Conservation (phyloP, 2,797 vertebrate genomes). For the Toxotes lorentzi region DNA sequence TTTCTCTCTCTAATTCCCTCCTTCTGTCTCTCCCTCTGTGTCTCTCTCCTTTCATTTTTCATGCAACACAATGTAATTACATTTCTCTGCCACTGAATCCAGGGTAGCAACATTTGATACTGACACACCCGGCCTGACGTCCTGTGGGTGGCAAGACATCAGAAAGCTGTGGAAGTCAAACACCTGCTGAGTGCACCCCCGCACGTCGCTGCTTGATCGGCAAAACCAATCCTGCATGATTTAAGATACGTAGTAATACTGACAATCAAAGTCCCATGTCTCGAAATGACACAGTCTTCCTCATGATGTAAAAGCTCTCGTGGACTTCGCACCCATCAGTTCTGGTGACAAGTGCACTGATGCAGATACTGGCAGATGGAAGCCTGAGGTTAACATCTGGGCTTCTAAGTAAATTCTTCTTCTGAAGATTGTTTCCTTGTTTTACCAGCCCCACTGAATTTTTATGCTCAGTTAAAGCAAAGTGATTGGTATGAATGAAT, state of each 20-base stretch:
- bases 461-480: conserved; percentile 3
- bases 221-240: conserved; percentile 52
- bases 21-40: conserved; percentile 3
- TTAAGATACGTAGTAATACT: conserved; percentile 46
- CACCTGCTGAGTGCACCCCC: conserved; percentile 69
- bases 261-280: conserved; percentile 61
- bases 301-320: conserved; percentile 46
- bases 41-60: conserved; percentile 58
- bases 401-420: conserved; percentile 39
- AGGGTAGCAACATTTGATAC: conserved; percentile 56
- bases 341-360: conserved; percentile 51
- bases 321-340: conserved; percentile 44
- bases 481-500: not conserved
- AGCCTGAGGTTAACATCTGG: conserved; percentile 42
- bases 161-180: conserved; percentile 63
- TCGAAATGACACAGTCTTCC: conserved; percentile 38
- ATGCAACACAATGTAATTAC: conserved; percentile 78
- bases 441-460: conserved; percentile 2
- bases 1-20: conserved; percentile 24
- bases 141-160: conserved; percentile 76
- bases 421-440: not conserved
- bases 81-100: conserved; percentile 49
- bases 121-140: conserved; percentile 63
- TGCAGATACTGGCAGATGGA: conserved; percentile 58
- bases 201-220: conserved; percentile 64